Evolutionary conservation across 2,797 vertebrate species (phyloP).

Genomic region (Gallirallus australis): DNA sequence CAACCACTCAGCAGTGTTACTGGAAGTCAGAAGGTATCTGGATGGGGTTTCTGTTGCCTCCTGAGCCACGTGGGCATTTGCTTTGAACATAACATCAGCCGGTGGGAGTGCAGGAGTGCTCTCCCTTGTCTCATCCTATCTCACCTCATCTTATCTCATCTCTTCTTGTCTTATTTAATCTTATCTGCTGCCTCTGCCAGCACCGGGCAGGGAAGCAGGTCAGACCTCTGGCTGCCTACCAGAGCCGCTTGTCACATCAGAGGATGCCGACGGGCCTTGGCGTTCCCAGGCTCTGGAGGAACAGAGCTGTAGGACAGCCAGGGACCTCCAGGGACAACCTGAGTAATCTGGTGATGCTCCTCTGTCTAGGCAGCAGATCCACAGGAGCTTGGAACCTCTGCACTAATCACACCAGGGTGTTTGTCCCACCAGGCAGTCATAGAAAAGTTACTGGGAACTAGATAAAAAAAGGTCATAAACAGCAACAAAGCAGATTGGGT

Average conservation of each 20-base stretch:
- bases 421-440: neutral
- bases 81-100: neutral
- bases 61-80: neutral
- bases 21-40: neutral
- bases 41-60: neutral
- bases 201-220: neutral
- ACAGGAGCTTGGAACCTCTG: neutral
- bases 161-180: neutral
- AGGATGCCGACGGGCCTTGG: neutral
- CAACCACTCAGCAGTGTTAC: neutral
- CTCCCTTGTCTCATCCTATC: neutral
- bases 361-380: neutral
- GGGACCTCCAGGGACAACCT: neutral
- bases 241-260: neutral
- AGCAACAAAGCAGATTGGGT: neutral
- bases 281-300: neutral
- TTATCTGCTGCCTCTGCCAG: neutral
- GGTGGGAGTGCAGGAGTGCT: neutral
- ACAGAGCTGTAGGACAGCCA: neutral
- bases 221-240: neutral
- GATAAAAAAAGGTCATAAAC: constrained; percentile 8
- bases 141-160: neutral
- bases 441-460: neutral
- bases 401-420: neutral
- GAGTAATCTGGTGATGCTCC: neutral